phyloP scores from a whole-genome alignment of 2,113 vertebrate species.

The Malurus melanocephalus region DNA sequence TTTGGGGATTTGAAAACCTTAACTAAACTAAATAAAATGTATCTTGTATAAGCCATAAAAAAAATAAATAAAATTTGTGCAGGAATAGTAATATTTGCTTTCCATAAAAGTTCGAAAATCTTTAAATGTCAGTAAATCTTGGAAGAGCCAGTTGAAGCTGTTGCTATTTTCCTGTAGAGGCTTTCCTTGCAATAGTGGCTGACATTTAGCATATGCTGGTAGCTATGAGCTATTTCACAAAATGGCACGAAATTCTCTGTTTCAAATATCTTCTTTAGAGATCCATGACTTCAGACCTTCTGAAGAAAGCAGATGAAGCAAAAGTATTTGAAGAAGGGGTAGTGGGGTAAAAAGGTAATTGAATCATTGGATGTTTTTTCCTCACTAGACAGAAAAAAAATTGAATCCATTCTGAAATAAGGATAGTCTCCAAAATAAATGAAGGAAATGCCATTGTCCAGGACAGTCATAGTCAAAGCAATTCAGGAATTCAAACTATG shows the following conservation, averaged over 20 bases:
- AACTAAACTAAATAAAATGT: neutral
- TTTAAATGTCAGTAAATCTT: neutral
- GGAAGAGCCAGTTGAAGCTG: neutral
- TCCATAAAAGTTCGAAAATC: neutral
- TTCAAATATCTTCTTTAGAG: neutral
- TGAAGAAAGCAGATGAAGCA: neutral
- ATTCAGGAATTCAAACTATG: constrained; percentile 6
- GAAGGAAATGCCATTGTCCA: constrained; percentile 10
- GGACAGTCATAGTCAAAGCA: neutral
- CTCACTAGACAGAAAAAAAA: neutral
- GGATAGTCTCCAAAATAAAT: neutral
- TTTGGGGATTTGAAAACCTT: neutral
- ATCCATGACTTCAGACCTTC: neutral
- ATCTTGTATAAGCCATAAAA: neutral
- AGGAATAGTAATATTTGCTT: neutral
- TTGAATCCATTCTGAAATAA: neutral
- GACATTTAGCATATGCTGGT: neutral
- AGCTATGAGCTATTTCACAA: neutral
- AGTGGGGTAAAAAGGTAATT: neutral
- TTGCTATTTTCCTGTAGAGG: neutral
- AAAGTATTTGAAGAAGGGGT: neutral
- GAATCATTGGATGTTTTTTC: neutral
- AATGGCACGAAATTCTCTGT: neutral
- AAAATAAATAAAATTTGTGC: neutral
- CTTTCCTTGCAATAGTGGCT: neutral